These are phyloP conservation scores for Puffinus mauretanicus DNA, from an alignment of 2,113 vertebrate species.

Conservation along the genomic window DNA sequence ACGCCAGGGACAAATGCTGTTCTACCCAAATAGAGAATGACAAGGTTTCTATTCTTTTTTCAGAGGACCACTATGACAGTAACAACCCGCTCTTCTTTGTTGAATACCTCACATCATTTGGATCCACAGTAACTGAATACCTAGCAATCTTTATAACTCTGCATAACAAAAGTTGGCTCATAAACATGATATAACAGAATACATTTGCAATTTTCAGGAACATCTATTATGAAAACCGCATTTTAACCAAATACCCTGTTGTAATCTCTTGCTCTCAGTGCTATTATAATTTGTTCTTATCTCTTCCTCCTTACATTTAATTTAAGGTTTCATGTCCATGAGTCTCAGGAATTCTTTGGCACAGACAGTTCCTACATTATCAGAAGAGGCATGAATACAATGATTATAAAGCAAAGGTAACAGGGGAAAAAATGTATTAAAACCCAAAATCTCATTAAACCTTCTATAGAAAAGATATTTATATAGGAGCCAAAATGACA, in stretches of 20 bases:
- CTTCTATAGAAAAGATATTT: background rate
- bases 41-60: background rate
- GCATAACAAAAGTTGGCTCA: conserved; percentile 18
- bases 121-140: background rate
- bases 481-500: background rate
- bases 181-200: conserved; percentile 6
- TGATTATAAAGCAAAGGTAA: conserved; percentile 19
- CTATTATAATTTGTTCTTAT: conserved; percentile 46
- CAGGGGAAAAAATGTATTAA: background rate
- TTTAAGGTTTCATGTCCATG: conserved; percentile 31
- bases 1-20: background rate
- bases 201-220: conserved; percentile 46
- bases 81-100: background rate
- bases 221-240: background rate
- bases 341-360: conserved; percentile 43
- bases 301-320: conserved; percentile 41
- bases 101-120: background rate
- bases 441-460: conserved; percentile 19
- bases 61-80: background rate
- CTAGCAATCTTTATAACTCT: background rate
- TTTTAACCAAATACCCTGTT: conserved; percentile 43
- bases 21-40: background rate
- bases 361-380: background rate
- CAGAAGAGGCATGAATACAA: conserved; percentile 9
- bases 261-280: conserved; percentile 27